These are phyloP conservation scores for Poeciliopsis turrubarensis DNA, from an alignment of 2,113 vertebrate species.

Conservation along the genomic window DNA sequence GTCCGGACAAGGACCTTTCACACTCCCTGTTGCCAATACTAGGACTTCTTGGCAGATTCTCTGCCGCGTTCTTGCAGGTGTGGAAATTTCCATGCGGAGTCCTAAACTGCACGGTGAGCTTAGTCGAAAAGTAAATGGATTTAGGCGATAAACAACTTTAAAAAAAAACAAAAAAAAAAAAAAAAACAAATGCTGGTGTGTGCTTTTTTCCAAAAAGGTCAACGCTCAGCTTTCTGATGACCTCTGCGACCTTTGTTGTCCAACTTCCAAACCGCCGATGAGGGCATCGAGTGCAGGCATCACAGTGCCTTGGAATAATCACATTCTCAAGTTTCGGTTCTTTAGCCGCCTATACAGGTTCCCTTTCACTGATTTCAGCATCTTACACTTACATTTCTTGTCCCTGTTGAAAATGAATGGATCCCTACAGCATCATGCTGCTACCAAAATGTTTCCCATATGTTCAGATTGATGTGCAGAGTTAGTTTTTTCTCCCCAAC, in stretches of 20 bases:
- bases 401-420: too few relatives aligned
- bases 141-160: conserved; percentile 1
- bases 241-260: background rate
- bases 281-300: background rate
- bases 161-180: too few relatives aligned
- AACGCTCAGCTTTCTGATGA: conserved; percentile 4
- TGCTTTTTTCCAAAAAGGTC: background rate
- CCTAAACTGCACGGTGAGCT: background rate
- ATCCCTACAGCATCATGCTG: too few relatives aligned
- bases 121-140: conserved; percentile 6
- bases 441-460: too few relatives aligned
- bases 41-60: conserved; percentile 56
- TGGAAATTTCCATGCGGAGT: conserved; percentile 62
- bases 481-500: too few relatives aligned
- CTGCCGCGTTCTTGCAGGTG: conserved; percentile 52
- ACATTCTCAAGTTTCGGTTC: too few relatives aligned
- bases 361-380: too few relatives aligned
- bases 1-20: conserved; percentile 62
- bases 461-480: too few relatives aligned
- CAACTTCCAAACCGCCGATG: background rate
- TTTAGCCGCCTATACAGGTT: too few relatives aligned
- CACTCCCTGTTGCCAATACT: conserved; percentile 58
- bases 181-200: background rate
- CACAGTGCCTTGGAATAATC: background rate
- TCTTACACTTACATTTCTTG: too few relatives aligned